Conservation (phyloP, 2,113 vertebrate species). For the Tenebrosternarchus preto region DNA sequence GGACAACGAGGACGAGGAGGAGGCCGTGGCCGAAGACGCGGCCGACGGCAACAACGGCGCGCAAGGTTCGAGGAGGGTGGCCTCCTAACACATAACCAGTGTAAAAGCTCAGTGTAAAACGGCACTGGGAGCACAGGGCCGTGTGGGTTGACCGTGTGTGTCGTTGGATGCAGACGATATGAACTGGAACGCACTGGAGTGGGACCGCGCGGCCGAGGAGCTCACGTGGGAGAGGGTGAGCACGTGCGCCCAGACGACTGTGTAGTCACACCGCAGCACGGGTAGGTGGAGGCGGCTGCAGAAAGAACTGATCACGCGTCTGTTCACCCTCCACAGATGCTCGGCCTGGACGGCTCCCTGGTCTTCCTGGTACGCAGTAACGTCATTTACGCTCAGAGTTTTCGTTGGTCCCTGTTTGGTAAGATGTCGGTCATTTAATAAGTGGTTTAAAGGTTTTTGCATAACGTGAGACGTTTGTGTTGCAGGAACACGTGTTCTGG, state of each 20-base stretch:
- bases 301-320: neutral
- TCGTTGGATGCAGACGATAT: slow-evolving; percentile 82
- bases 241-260: slow-evolving; percentile 37
- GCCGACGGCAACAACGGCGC: slow-evolving; percentile 89
- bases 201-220: slow-evolving; percentile 96
- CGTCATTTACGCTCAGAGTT: neutral
- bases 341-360: slow-evolving; percentile 93
- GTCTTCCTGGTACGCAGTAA: slow-evolving; percentile 85
- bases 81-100: too few species aligned
- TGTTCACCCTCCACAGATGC: slow-evolving; percentile 79
- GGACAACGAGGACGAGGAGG: slow-evolving; percentile 90
- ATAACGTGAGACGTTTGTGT: slow-evolving; percentile 26
- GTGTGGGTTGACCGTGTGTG: neutral
- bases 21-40: slow-evolving; percentile 86
- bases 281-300: neutral
- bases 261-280: neutral
- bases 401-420: neutral
- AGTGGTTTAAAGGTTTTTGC: neutral
- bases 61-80: slow-evolving; percentile 74
- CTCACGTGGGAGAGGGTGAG: slow-evolving; percentile 94
- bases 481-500: slow-evolving; percentile 97
- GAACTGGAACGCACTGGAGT: slow-evolving; percentile 98
- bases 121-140: too few species aligned
- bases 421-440: neutral
- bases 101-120: too few species aligned